Conservation (phyloP, 2,797 vertebrate genomes). For the Mycteria americana region DNA sequence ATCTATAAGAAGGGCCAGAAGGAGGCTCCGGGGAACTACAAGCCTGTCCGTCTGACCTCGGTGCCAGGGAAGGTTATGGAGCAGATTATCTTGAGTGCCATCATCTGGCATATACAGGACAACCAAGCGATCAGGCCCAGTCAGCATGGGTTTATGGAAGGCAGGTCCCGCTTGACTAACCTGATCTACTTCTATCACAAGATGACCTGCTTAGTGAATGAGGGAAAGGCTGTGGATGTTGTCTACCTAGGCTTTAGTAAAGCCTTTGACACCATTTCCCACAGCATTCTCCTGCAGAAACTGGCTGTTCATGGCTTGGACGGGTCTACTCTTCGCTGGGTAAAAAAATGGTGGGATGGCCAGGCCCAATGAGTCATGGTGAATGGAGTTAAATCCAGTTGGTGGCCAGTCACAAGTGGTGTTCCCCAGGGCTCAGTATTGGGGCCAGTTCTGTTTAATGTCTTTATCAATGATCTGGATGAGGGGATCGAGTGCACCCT, state of each 20-base stretch:
- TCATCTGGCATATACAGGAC: fast-evolving
- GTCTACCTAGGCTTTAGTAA: neutral
- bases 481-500: too few relatives aligned
- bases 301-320: neutral
- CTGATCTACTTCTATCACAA: neutral
- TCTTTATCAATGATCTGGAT: too few relatives aligned
- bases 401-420: neutral
- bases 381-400: neutral
- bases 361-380: neutral
- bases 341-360: neutral
- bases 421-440: too few relatives aligned
- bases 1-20: neutral
- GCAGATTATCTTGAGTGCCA: neutral
- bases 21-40: neutral
- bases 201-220: neutral
- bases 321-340: neutral
- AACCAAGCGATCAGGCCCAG: neutral
- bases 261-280: neutral
- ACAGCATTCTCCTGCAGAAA: neutral
- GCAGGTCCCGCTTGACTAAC: neutral
- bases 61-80: neutral
- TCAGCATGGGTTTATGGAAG: neutral
- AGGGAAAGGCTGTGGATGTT: neutral
- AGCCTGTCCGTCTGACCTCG: neutral
- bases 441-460: too few relatives aligned